Evolutionary conservation across 2,113 vertebrate genomes (phyloP).

Genomic region (Megaceryle maxima): DNA sequence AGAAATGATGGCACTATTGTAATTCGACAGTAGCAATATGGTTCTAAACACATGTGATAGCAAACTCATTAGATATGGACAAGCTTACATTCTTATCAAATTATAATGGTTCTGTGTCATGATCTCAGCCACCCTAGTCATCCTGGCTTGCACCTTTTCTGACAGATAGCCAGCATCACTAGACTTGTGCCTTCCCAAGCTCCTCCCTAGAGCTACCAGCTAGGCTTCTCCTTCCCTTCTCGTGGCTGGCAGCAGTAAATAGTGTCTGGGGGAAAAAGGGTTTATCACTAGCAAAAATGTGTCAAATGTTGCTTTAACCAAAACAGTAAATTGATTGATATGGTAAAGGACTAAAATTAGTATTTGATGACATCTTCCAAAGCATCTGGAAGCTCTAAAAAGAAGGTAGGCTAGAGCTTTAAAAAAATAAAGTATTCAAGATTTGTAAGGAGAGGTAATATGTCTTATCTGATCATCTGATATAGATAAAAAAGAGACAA

Average conservation of each 20-base stretch:
- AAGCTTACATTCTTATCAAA: neutral
- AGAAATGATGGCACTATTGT: accelerated
- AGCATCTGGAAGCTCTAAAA: neutral
- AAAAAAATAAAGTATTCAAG: neutral
- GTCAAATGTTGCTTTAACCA: neutral
- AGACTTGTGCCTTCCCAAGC: neutral
- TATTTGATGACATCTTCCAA: neutral
- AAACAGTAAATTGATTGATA: neutral
- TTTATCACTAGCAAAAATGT: neutral
- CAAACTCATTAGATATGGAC: neutral
- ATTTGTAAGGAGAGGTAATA: neutral
- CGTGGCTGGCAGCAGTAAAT: neutral
- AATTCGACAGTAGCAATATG: no score
- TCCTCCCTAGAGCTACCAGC: neutral
- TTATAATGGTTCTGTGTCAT: neutral
- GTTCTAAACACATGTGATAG: neutral
- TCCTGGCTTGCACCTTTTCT: neutral
- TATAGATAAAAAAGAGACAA: neutral
- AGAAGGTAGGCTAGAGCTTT: neutral
- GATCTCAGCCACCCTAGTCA: neutral
- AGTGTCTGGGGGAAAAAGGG: neutral
- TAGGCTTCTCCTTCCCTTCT: neutral
- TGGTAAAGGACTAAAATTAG: neutral
- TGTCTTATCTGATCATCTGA: neutral
- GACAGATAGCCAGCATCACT: no score